Percentiles rank a stretch among this genome's conserved stretches.
phyloP scores from a whole-genome alignment of 2,888 invertebrate species.

The Phania funesta region DNA sequence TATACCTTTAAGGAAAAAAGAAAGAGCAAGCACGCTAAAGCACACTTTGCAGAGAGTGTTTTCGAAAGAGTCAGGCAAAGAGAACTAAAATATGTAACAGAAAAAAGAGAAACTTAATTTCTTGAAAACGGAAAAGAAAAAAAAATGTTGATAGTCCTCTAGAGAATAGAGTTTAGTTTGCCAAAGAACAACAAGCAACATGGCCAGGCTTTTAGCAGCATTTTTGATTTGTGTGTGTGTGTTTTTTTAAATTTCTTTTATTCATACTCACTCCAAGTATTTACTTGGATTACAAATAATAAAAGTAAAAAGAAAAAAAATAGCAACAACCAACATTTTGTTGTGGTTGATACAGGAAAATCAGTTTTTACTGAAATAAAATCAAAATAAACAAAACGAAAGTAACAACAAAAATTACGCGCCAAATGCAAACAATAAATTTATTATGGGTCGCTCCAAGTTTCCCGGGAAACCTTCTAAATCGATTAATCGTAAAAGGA shows the following conservation, averaged over 20 bases:
- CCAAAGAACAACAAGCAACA: conserved; percentile 58
- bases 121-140: conserved; percentile 9
- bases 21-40: not conserved
- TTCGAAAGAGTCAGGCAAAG: not conserved
- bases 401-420: conserved; percentile 48
- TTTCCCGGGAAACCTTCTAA: conserved; percentile 94
- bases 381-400: conserved; percentile 29
- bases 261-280: not conserved
- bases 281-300: not conserved
- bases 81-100: not conserved
- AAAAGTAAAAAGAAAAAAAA: not conserved
- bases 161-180: conserved; percentile 58
- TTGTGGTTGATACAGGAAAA: conserved; percentile 13
- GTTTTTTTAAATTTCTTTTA: conserved; percentile 6
- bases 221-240: conserved; percentile 16
- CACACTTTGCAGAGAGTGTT: not conserved
- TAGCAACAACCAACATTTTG: not conserved
- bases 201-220: conserved; percentile 43
- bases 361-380: conserved; percentile 10
- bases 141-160: conserved; percentile 51
- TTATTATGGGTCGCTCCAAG: conserved; percentile 80
- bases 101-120: not conserved
- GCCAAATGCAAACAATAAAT: conserved; percentile 65
- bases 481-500: conserved; percentile 91
- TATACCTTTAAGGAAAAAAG: conserved; percentile 19